Percentiles rank a stretch among this genome's conserved stretches.
phyloP scores from a whole-genome alignment of 2,113 vertebrate genomes.

The Saguinus midas region DNA sequence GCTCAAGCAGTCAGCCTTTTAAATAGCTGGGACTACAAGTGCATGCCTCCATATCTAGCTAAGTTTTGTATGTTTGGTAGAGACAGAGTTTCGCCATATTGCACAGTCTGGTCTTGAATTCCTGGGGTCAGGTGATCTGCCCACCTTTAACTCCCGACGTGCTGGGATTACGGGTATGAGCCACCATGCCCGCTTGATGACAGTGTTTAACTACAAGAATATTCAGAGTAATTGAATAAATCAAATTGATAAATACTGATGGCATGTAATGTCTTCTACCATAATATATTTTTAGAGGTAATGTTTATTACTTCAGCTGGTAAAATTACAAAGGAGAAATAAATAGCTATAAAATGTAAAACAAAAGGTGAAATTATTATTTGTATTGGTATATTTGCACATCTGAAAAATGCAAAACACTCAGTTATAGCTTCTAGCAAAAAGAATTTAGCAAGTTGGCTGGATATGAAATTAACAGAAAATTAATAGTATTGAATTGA shows the following conservation, averaged over 20 bases:
- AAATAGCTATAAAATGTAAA: neutral
- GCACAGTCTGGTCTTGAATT: no score
- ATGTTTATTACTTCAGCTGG: neutral
- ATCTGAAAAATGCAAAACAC: neutral
- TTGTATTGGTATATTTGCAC: neutral
- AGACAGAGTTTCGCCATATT: no score
- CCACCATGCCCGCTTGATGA: no score
- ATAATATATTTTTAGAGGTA: neutral
- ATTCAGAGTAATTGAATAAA: conserved; percentile 18
- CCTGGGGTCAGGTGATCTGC: no score
- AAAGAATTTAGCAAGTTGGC: neutral
- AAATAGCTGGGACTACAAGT: no score
- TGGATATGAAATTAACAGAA: conserved; percentile 17
- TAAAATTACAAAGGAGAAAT: neutral
- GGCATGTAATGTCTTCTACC: neutral
- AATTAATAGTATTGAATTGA: neutral
- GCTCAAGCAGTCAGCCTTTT: no score
- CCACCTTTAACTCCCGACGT: no score
- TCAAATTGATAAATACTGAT: neutral
- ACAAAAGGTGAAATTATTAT: neutral
- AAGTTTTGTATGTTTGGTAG: no score
- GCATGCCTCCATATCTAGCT: no score
- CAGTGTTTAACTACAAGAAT: neutral
- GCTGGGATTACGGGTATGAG: no score
- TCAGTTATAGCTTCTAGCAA: neutral